A percentile compares a stretch with the other conserved stretches of the same genome.
phyloP scores from a whole-genome alignment of 2,888 invertebrate species.

The Anoplius nigerrimus region DNA sequence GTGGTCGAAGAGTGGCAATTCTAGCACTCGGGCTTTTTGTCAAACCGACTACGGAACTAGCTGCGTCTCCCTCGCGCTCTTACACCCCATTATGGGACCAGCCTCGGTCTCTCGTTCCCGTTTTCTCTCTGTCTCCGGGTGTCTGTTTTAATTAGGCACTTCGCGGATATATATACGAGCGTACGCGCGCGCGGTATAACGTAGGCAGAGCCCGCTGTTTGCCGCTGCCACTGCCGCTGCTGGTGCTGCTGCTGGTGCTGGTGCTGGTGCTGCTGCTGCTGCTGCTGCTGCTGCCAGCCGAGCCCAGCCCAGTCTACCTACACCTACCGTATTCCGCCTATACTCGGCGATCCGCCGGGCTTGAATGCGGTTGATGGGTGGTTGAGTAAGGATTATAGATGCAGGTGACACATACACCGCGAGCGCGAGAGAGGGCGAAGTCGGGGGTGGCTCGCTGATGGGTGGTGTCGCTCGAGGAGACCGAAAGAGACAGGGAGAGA shows the following conservation, averaged over 20 bases:
- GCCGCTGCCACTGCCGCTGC: too few species aligned
- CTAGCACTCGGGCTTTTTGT: conserved; percentile 73
- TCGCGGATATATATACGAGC: conserved; percentile 58
- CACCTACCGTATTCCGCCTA: conserved; percentile 58
- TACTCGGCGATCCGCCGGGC: conserved; percentile 66
- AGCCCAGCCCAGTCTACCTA: conserved; percentile 34
- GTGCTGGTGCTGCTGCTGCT: too few species aligned
- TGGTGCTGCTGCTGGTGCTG: too few species aligned
- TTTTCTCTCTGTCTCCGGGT: conserved; percentile 69
- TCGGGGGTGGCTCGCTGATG: conserved; percentile 51
- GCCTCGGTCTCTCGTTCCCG: conserved; percentile 57
- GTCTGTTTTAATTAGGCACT: conserved; percentile 78
- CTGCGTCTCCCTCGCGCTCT: conserved; percentile 67
- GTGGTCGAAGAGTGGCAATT: conserved; percentile 74
- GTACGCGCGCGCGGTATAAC: conserved; percentile 3
- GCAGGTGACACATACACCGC: conserved; percentile 64
- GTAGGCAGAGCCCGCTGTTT: conserved; percentile 13
- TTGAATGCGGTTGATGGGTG: conserved; percentile 71
- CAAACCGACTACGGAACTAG: conserved; percentile 67
- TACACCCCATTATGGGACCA: conserved; percentile 64
- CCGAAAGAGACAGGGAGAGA: conserved; percentile 24
- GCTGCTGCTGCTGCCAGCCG: too few species aligned
- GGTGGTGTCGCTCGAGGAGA: conserved; percentile 27
- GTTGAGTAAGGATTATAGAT: conserved; percentile 73
- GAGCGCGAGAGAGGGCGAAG: conserved; percentile 50